A percentile compares a stretch with the other conserved stretches of the same genome.
These are phyloP conservation scores for Tetragnatha versicolor DNA, from an alignment of 1,140 invertebrate genomes.

Conservation along the genomic window DNA sequence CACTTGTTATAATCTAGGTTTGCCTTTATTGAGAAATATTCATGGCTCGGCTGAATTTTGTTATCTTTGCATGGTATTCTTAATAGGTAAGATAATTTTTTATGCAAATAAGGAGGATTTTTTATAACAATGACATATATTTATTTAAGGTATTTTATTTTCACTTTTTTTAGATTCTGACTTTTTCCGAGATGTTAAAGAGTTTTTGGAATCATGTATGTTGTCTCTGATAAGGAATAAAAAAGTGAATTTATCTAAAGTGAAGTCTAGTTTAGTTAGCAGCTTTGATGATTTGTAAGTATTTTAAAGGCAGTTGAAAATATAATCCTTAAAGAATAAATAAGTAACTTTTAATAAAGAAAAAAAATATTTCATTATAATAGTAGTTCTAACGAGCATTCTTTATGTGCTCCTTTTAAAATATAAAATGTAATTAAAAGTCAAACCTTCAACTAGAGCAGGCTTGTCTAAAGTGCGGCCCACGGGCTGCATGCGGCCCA, in stretches of 20 bases:
- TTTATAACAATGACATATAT: neutral
- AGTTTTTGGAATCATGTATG: neutral
- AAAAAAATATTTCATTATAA: no score
- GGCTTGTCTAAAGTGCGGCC: no score
- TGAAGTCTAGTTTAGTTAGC: slow-evolving; percentile 4
- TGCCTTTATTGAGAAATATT: neutral
- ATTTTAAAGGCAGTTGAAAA: no score
- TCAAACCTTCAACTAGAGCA: no score
- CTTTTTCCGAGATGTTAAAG: slow-evolving; percentile 3
- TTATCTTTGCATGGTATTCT: slow-evolving; percentile 38
- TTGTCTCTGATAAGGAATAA: slow-evolving; percentile 1
- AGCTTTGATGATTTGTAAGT: slow-evolving; percentile 47
- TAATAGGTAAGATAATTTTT: slow-evolving; percentile 20
- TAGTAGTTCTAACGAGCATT: no score
- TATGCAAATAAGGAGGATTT: neutral
- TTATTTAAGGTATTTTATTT: neutral
- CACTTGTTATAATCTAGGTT: neutral
- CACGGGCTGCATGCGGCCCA: no score
- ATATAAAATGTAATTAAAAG: no score
- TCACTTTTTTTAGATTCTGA: slow-evolving; percentile 18
- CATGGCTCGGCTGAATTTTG: slow-evolving; percentile 23
- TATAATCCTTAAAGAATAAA: no score
- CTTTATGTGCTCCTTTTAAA: no score
- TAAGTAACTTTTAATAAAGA: no score
- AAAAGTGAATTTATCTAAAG: neutral